Evolutionary conservation across 2,888 invertebrate species (phyloP).

Genomic region (Drosophila lutescens): DNA sequence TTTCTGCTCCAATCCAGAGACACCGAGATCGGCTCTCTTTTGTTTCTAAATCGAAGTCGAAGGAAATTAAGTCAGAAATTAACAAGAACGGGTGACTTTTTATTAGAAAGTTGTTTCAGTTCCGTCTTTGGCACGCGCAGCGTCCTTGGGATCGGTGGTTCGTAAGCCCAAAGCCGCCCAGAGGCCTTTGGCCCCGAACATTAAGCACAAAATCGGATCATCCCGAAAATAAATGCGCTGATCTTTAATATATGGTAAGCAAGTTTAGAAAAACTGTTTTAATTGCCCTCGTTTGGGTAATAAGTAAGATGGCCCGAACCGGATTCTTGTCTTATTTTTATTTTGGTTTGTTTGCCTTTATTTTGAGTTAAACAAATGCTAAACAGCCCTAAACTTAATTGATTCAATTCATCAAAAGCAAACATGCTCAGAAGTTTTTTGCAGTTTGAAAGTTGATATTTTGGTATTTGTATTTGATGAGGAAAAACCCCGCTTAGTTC

Average conservation of each 20-base stretch:
- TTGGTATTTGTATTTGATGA: constrained; percentile 62
- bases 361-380: constrained; percentile 55
- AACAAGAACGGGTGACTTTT: constrained; percentile 55
- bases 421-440: constrained; percentile 25
- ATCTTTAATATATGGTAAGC: constrained; percentile 56
- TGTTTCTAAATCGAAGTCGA: constrained; percentile 37
- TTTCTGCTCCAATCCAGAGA: constrained; percentile 1
- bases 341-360: neutral
- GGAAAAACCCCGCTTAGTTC: constrained; percentile 45
- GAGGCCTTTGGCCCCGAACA: constrained; percentile 67
- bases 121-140: constrained; percentile 58
- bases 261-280: constrained; percentile 48
- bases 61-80: constrained; percentile 71
- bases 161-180: constrained; percentile 33
- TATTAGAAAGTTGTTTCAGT: constrained; percentile 79
- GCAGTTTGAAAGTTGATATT: constrained; percentile 69
- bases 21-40: constrained; percentile 45
- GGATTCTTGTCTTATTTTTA: constrained; percentile 41
- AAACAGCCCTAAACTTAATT: constrained; percentile 60
- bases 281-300: constrained; percentile 42
- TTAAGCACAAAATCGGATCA: constrained; percentile 16
- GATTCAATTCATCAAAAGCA: constrained; percentile 60
- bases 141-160: constrained; percentile 59
- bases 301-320: constrained; percentile 48
- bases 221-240: constrained; percentile 44